These are phyloP conservation scores for Hippopotamus amphibius DNA, from an alignment of 2,113 vertebrate genomes.

Conservation along the genomic window DNA sequence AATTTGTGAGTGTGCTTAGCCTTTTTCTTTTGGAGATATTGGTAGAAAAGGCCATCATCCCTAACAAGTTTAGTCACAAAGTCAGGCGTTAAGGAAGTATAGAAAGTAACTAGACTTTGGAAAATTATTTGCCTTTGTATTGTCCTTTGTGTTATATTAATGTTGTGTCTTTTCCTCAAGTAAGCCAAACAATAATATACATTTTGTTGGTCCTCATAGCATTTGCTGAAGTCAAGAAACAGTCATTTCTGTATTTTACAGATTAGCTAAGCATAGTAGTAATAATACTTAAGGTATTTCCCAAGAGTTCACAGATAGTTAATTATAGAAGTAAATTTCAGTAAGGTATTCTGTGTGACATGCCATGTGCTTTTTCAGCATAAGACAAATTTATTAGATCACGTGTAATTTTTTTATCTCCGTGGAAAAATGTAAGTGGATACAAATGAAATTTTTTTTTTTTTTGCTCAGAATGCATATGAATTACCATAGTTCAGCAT, in stretches of 20 bases:
- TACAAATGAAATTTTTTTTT: neutral
- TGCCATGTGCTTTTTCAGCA: neutral
- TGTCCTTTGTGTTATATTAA: neutral
- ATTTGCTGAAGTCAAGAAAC: conserved; percentile 11
- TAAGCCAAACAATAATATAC: neutral
- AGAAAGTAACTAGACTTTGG: neutral
- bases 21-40: conserved; percentile 68
- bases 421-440: neutral
- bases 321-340: neutral
- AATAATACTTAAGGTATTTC: neutral
- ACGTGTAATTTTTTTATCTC: neutral
- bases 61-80: neutral
- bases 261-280: neutral
- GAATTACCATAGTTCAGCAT: neutral
- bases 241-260: conserved; percentile 44
- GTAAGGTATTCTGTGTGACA: neutral
- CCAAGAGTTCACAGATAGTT: neutral
- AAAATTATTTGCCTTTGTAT: conserved; percentile 4
- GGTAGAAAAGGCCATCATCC: neutral
- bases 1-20: conserved; percentile 92
- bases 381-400: neutral
- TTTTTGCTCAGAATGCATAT: neutral
- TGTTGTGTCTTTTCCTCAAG: neutral
- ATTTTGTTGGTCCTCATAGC: neutral
- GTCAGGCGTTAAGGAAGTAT: neutral